Evolutionary conservation across 2,797 vertebrate genomes (phyloP).

Genomic region (Lepilemur septentrionalis): DNA sequence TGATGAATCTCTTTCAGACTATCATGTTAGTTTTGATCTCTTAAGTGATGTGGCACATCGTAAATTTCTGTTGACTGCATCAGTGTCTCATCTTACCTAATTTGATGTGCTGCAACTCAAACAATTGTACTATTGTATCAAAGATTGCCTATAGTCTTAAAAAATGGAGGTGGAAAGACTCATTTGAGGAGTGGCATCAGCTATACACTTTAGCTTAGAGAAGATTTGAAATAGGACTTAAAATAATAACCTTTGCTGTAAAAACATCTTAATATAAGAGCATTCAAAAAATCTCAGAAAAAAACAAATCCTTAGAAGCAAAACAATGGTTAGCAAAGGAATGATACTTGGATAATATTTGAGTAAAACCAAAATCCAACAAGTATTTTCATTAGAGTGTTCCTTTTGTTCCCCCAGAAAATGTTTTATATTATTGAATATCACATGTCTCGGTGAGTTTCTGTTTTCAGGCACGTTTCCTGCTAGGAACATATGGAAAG

Average conservation of each 20-base stretch:
- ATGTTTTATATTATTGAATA: slow-evolving; percentile 80
- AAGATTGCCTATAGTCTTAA: background rate
- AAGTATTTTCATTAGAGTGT: slow-evolving; percentile 72
- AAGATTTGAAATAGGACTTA: slow-evolving; percentile 19
- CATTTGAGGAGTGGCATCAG: background rate
- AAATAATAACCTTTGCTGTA: slow-evolving; percentile 45
- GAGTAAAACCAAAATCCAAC: slow-evolving; percentile 21
- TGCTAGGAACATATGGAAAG: slow-evolving; percentile 83
- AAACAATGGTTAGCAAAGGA: slow-evolving; percentile 36
- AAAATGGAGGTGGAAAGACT: background rate
- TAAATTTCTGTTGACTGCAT: background rate
- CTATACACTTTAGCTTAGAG: background rate
- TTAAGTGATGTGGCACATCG: background rate
- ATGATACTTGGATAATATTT: slow-evolving; percentile 11
- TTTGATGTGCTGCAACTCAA: background rate
- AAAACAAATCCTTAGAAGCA: slow-evolving; percentile 8
- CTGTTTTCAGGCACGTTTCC: slow-evolving; percentile 81
- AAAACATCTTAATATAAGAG: slow-evolving; percentile 1
- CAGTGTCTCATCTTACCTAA: slow-evolving; percentile 1
- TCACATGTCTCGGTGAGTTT: slow-evolving; percentile 80
- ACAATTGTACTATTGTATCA: slow-evolving; percentile 52
- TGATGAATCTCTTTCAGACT: slow-evolving; percentile 37
- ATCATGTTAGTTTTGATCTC: slow-evolving; percentile 55
- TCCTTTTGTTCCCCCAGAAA: slow-evolving; percentile 74
- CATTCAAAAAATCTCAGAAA: background rate